phyloP scores from a whole-genome alignment of 2,113 vertebrate species.

The Galeopterus variegatus region DNA sequence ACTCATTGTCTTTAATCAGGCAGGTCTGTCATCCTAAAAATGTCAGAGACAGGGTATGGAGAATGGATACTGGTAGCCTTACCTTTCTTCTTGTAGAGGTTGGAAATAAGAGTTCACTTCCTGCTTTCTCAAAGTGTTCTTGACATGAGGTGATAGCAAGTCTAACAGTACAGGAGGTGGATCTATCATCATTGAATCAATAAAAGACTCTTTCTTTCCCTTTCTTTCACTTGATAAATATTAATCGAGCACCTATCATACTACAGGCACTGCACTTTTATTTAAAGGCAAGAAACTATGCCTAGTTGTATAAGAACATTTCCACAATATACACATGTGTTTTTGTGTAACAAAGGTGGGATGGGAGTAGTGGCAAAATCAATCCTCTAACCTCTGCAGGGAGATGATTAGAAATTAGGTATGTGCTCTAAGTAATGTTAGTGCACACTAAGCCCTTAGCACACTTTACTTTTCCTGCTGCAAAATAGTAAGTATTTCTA shows the following conservation, averaged over 20 bases:
- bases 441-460: background rate
- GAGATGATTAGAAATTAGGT: background rate
- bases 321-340: background rate
- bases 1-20: background rate
- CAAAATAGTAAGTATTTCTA: conserved; percentile 19
- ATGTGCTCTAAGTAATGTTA: background rate
- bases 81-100: background rate
- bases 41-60: background rate
- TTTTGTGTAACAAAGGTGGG: background rate
- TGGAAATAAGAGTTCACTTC: background rate
- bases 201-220: background rate
- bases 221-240: conserved; percentile 33
- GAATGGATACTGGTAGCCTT: background rate
- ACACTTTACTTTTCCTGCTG: background rate
- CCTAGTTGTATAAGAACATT: background rate
- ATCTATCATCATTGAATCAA: background rate
- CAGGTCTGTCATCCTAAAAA: background rate
- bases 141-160: background rate
- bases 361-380: background rate
- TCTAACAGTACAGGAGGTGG: background rate
- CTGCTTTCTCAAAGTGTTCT: background rate
- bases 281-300: background rate
- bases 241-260: background rate
- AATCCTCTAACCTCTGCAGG: background rate
- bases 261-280: background rate